Evolutionary conservation across 2,797 vertebrate species (phyloP), one percentile per base, ranked within the genome.

Genomic region (Acanthornis magna): DNA sequence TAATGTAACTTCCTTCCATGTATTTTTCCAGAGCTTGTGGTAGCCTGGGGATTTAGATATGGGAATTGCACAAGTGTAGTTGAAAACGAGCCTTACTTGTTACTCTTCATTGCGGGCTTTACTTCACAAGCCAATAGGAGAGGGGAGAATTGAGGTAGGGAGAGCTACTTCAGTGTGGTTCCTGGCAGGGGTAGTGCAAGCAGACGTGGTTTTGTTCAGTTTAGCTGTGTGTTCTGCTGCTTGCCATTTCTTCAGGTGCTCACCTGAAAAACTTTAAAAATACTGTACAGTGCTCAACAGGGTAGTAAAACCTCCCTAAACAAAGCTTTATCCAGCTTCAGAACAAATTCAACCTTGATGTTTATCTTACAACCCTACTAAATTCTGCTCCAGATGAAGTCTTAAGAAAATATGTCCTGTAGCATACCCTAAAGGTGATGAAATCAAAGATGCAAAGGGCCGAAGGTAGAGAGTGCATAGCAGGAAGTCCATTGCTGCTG

Each of bases 1-100:
- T 92, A 95, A 95, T 91, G 92, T 84, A 88, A 95, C 95, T 97
- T 97, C 95, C 95, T 97, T 96, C 93, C 95, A 78, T 91, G 89
- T 96, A 80, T 96, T 95, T 95, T 96, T 93, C 89, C 85, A 94
- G 85, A 91, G 83, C 77, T 87, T 68, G 85, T 89, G 85, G 82
- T 83, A 94, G 93, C 87, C 85, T 93, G 73, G 91, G 88, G 94
- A 96, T 90, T 96, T 95, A 95, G 92, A 91, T 95, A 90, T 9
- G 87, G 91, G 75, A 96, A 95, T 85, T 95, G 70, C 91, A 89
- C 91, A 91, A 96, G 71, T 13, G 0, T 32, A 45, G 81, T 81
- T 0, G 3, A 90, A 88, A 93, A 75, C 0, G 19, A 62, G 42
- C 47, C 62, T 89, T 88, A 62, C 92, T 94, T 92, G 72, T 57